These are phyloP conservation scores for Tyrannus savana DNA, from an alignment of 2,113 vertebrate genomes.

Conservation along the genomic window DNA sequence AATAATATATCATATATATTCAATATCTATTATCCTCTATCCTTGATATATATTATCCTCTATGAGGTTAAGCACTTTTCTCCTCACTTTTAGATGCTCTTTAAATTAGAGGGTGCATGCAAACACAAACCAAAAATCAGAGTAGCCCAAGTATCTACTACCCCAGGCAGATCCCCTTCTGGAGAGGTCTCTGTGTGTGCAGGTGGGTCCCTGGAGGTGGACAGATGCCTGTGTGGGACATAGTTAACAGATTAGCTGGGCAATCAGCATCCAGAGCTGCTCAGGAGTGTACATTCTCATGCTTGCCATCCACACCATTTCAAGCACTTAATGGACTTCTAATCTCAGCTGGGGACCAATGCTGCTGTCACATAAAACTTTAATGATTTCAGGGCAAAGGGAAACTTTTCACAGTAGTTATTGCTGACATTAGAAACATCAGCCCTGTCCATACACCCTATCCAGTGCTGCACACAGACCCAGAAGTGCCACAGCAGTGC, in stretches of 20 bases:
- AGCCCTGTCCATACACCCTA: background rate
- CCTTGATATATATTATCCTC: background rate
- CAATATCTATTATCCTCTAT: background rate
- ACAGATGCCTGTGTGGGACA: background rate
- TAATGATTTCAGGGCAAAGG: background rate
- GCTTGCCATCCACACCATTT: background rate
- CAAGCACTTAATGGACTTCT: background rate
- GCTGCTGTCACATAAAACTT: slow-evolving; percentile 3
- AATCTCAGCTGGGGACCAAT: slow-evolving; percentile 12
- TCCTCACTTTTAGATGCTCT: background rate
- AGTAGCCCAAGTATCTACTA: background rate
- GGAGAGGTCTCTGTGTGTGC: background rate
- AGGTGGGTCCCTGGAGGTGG: background rate
- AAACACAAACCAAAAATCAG: background rate
- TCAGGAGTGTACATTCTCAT: background rate
- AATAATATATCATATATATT: background rate
- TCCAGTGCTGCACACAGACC: background rate
- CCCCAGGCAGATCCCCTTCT: background rate
- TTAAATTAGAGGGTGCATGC: background rate
- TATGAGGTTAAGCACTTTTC: background rate
- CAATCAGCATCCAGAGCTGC: background rate
- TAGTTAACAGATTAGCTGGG: background rate
- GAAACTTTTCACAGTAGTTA: slow-evolving; percentile 3
- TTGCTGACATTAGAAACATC: background rate
- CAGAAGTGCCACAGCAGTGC: background rate